These are phyloP conservation scores for Pseudochromis fuscus DNA, from an alignment of 2,797 vertebrate species.

Conservation along the genomic window DNA sequence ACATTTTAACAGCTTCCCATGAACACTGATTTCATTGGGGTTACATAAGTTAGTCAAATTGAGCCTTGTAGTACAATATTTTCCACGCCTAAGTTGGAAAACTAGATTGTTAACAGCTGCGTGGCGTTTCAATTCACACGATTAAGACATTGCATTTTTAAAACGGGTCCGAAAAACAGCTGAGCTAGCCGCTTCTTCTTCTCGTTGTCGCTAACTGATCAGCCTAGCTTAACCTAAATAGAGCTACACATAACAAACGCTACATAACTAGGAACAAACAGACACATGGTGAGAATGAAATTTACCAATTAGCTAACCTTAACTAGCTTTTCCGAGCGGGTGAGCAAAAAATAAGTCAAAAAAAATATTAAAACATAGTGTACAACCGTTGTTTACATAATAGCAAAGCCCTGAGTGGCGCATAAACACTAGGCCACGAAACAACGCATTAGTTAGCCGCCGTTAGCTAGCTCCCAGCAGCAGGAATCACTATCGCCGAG, in stretches of 20 bases:
- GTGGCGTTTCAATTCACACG: neutral
- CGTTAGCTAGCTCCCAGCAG: slow-evolving; percentile 30
- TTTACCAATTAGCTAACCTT: neutral
- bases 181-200: slow-evolving; percentile 19
- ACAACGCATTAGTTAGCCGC: slow-evolving; percentile 55
- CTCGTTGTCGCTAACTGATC: slow-evolving; percentile 59
- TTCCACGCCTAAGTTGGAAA: neutral
- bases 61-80: neutral
- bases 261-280: slow-evolving; percentile 34
- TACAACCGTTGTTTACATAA: slow-evolving; percentile 79
- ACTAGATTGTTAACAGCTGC: neutral
- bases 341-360: neutral
- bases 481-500: neutral
- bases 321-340: no score
- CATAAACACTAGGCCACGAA: slow-evolving; percentile 76
- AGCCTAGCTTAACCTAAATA: slow-evolving; percentile 78
- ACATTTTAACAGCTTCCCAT: slow-evolving; percentile 7
- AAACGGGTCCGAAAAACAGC: neutral
- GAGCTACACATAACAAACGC: slow-evolving; percentile 69
- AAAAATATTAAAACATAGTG: slow-evolving; percentile 1
- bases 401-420: slow-evolving; percentile 70
- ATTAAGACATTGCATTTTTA: neutral
- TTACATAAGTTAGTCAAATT: slow-evolving; percentile 63
- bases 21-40: slow-evolving; percentile 23
- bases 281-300: neutral